Conservation (phyloP, 2,113 vertebrate species). For the Labeo rohita region DNA sequence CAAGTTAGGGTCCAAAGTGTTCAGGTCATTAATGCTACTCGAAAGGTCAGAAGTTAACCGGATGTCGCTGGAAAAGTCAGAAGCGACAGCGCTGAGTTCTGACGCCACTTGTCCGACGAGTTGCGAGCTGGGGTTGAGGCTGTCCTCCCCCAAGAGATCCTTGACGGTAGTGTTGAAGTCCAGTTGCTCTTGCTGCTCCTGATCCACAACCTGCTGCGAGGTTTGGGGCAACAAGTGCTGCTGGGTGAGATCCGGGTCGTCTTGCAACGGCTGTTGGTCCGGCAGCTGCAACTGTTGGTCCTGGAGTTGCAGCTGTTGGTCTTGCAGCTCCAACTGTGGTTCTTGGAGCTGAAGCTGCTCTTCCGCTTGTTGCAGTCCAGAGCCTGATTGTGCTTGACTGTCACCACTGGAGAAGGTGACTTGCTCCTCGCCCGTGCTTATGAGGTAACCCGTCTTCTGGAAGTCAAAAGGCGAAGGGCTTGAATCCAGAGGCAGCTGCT, state of each 20-base stretch:
- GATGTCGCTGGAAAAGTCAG: slow-evolving; percentile 95
- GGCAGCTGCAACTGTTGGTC: slow-evolving; percentile 54
- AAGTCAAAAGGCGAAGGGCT: slow-evolving; percentile 89
- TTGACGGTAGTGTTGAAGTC: slow-evolving; percentile 98
- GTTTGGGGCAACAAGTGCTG: slow-evolving; percentile 72
- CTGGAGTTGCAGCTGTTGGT: slow-evolving; percentile 52
- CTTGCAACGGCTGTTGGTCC: slow-evolving; percentile 58
- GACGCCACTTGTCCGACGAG: slow-evolving; percentile 92
- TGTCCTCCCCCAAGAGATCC: slow-evolving; percentile 92
- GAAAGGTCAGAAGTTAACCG: slow-evolving; percentile 97
- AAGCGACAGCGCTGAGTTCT: slow-evolving; percentile 87
- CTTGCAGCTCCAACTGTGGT: slow-evolving; percentile 66
- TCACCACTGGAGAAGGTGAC: slow-evolving; percentile 87
- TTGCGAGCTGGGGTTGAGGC: slow-evolving; percentile 92
- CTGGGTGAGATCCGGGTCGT: slow-evolving; percentile 44
- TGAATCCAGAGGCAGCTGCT: slow-evolving; percentile 83
- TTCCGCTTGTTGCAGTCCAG: slow-evolving; percentile 79
- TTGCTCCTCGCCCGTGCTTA: slow-evolving; percentile 83
- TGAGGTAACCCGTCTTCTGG: slow-evolving; percentile 95
- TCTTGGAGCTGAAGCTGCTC: slow-evolving; percentile 75
- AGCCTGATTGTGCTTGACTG: slow-evolving; percentile 91
- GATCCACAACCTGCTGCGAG: slow-evolving; percentile 66
- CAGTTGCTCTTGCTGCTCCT: slow-evolving; percentile 82
- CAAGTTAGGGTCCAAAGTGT: slow-evolving; percentile 95
- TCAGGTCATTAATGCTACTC: slow-evolving; percentile 99